phyloP scores from a whole-genome alignment of 2,888 invertebrate genomes.

The Nasonovia ribisnigri region DNA sequence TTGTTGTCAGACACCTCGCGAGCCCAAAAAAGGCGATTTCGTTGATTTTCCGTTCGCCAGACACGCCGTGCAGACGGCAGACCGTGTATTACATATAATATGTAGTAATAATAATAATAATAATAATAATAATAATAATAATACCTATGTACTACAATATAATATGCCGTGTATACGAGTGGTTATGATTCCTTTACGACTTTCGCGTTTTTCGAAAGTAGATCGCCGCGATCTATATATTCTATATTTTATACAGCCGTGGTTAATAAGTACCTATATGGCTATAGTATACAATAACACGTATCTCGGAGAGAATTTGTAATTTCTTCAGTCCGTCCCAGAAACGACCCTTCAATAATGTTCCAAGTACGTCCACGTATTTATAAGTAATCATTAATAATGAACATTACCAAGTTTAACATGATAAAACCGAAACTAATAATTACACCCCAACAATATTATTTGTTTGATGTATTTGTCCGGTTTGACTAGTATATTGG shows the following conservation, averaged over 20 bases:
- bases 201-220: slow-evolving; percentile 16
- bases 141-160: not conserved
- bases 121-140: not conserved
- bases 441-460: not conserved
- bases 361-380: not conserved
- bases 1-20: not conserved
- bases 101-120: too few relatives aligned
- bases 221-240: not conserved
- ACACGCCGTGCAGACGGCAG: not conserved
- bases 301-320: not conserved
- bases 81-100: not conserved
- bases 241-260: not conserved
- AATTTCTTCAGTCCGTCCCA: not conserved
- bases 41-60: not conserved
- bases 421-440: not conserved
- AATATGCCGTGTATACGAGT: not conserved
- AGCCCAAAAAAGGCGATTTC: not conserved
- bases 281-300: not conserved
- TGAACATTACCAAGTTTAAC: not conserved
- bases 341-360: not conserved
- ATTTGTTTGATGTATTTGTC: not conserved
- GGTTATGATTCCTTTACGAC: not conserved
- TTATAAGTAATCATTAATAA: not conserved
- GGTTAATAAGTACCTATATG: not conserved
- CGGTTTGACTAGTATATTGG: not conserved